Percentiles rank a stretch among this genome's conserved stretches.
Conservation (phyloP, 2,797 vertebrate species). For the Phalanger gymnotis region DNA sequence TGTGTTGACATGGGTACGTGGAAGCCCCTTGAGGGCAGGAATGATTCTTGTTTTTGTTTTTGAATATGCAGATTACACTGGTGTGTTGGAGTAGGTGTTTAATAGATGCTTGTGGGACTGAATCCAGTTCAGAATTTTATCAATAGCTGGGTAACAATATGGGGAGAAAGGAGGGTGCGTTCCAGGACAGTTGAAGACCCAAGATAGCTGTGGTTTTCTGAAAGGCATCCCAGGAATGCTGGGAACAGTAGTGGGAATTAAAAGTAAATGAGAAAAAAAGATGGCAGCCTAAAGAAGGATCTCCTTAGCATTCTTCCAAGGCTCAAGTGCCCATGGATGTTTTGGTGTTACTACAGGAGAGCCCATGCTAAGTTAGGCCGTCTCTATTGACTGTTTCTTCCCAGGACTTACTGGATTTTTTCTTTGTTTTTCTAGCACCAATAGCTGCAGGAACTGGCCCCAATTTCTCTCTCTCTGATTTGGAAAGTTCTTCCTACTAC, state of each 20-base stretch:
- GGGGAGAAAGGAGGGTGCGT: neutral
- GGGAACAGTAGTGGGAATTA: slow-evolving; percentile 6
- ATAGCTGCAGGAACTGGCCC: slow-evolving; percentile 98
- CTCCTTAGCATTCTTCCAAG: slow-evolving; percentile 67
- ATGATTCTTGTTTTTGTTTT: neutral
- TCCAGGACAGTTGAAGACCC: slow-evolving; percentile 59
- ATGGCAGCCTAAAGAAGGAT: slow-evolving; percentile 4
- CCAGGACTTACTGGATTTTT: slow-evolving; percentile 66
- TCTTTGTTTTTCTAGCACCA: slow-evolving; percentile 89
- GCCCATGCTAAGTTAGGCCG: neutral
- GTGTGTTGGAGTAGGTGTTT: neutral
- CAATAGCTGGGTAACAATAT: neutral
- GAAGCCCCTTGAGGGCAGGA: neutral
- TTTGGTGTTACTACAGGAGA: slow-evolving; percentile 14
- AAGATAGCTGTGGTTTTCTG: slow-evolving; percentile 54
- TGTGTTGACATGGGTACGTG: neutral
- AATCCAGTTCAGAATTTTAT: neutral
- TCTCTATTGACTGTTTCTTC: slow-evolving; percentile 66
- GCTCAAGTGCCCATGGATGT: slow-evolving; percentile 24
- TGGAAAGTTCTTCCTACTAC: slow-evolving; percentile 99
- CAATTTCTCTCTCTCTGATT: slow-evolving; percentile 97
- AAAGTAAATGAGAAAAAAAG: slow-evolving; percentile 35
- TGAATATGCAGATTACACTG: neutral
- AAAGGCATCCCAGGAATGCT: slow-evolving; percentile 40
- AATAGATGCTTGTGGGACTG: neutral